Conservation (phyloP, 2,797 vertebrate species). For the Cyprinodon diabolis region DNA sequence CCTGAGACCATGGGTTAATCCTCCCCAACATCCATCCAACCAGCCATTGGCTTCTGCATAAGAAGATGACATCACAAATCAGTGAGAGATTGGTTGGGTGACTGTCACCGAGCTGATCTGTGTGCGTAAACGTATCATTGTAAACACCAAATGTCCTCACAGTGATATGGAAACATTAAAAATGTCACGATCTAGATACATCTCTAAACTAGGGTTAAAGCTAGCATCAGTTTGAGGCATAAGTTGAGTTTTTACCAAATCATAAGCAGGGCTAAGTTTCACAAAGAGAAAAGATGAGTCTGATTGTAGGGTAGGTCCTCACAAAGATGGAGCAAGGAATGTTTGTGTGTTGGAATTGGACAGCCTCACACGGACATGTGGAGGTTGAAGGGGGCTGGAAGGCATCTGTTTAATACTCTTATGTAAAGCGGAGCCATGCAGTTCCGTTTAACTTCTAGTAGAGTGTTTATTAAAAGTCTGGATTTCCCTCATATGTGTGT, state of each 20-base stretch:
- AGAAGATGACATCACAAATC: constrained; percentile 78
- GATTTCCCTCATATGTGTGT: constrained; percentile 47
- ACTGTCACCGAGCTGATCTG: constrained; percentile 35
- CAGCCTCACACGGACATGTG: constrained; percentile 41
- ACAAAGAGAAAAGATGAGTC: not conserved
- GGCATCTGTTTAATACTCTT: constrained; percentile 81
- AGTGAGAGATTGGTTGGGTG: constrained; percentile 60
- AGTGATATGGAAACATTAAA: not conserved
- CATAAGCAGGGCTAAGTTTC: not conserved
- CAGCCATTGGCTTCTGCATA: constrained; percentile 73
- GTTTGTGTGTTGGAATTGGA: constrained; percentile 56
- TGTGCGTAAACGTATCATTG: constrained; percentile 31
- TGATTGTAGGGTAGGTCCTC: not conserved
- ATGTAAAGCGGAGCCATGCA: constrained; percentile 77
- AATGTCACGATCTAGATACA: not conserved
- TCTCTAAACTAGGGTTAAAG: not conserved
- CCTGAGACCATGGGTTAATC: constrained; percentile 70
- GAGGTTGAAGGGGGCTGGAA: constrained; percentile 50
- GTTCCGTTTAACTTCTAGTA: constrained; percentile 57
- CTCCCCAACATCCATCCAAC: constrained; percentile 46
- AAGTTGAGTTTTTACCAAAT: not conserved
- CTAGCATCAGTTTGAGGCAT: not conserved
- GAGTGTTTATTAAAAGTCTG: constrained; percentile 72
- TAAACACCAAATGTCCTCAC: constrained; percentile 18
- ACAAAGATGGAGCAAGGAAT: constrained; percentile 9